phyloP scores from a whole-genome alignment of 1,140 invertebrate species.

The Aphis craccivora region DNA sequence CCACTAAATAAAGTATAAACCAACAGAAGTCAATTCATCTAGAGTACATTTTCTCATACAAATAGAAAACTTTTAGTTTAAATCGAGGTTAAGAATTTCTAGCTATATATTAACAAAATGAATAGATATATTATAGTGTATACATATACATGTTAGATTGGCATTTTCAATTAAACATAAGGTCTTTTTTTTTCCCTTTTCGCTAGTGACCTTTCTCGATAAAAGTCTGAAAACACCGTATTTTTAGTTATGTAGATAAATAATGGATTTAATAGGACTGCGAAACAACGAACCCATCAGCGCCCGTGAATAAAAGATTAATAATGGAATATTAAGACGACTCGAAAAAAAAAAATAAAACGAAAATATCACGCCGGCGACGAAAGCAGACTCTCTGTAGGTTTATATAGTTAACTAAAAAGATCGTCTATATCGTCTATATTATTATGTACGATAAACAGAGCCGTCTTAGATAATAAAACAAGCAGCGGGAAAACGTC shows the following conservation, averaged over 20 bases:
- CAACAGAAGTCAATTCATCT: background rate
- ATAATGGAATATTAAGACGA: constrained; percentile 44
- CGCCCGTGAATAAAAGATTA: constrained; percentile 19
- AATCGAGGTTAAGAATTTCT: background rate
- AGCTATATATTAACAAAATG: background rate
- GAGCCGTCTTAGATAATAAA: constrained; percentile 33
- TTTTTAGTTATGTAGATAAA: constrained; percentile 3
- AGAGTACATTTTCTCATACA: background rate
- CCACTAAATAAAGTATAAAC: background rate
- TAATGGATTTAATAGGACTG: background rate
- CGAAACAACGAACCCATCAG: constrained; percentile 19
- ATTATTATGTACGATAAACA: constrained; percentile 32
- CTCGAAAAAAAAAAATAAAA: background rate
- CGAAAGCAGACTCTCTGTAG: background rate
- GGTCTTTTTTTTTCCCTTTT: background rate
- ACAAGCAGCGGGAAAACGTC: constrained; percentile 26
- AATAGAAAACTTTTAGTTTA: background rate
- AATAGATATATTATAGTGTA: background rate
- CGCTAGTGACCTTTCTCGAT: background rate
- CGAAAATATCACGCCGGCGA: background rate
- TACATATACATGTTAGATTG: background rate
- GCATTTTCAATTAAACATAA: constrained; percentile 34
- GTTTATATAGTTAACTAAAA: constrained; percentile 27
- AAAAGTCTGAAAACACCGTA: background rate
- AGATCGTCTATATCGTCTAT: constrained; percentile 17